phyloP scores from a whole-genome alignment of 2,113 vertebrate genomes.

The Peromyscus maniculatus region DNA sequence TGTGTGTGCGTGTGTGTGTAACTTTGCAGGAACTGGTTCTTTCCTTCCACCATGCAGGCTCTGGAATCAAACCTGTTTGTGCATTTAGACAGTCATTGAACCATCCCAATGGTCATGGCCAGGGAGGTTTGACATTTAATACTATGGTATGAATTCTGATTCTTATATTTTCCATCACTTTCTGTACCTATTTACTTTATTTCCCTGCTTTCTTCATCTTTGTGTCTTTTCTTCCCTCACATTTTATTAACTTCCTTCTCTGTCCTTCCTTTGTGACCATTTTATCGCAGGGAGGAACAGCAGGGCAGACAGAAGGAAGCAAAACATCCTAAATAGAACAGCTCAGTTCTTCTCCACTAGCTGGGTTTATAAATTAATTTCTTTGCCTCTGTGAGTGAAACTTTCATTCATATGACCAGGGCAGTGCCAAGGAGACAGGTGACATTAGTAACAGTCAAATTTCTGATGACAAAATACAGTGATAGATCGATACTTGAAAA shows the following conservation, averaged over 20 bases:
- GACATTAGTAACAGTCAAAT: not conserved
- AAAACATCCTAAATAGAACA: not conserved
- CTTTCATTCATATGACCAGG: not conserved
- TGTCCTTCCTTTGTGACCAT: not conserved
- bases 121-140: not conserved
- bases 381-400: not conserved
- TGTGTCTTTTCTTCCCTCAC: not conserved
- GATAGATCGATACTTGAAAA: not conserved
- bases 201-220: not conserved
- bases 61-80: not conserved
- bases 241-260: not conserved
- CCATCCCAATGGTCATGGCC: not conserved
- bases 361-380: not conserved
- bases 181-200: not conserved
- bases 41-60: not conserved
- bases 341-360: not conserved
- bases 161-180: not conserved
- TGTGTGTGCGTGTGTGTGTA: too few species aligned
- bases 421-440: not conserved
- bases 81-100: not conserved
- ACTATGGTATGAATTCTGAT: not conserved
- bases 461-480: not conserved
- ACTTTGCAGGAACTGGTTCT: not conserved
- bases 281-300: not conserved
- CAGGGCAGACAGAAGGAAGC: not conserved